Evolutionary conservation across 2,888 invertebrate genomes (phyloP), one percentile per base, ranked within the genome.

Genomic region (Chrysodeixis includens): DNA sequence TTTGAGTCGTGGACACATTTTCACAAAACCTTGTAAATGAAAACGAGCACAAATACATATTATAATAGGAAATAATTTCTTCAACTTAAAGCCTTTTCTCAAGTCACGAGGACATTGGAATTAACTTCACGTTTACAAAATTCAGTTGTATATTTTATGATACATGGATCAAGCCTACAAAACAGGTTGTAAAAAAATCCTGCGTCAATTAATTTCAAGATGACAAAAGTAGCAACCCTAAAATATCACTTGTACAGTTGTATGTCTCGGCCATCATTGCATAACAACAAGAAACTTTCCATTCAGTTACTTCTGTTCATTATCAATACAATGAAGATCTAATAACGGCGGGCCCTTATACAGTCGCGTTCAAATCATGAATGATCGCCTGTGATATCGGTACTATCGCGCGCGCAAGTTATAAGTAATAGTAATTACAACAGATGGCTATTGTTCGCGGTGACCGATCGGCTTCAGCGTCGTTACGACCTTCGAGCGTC

Each of bases 371-470:
- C 61, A 68, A 64, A 76, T 73, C 60, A 81, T 84, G 84, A 87
- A 85, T 82, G 88, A 86, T 85, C 85, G 86, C 83, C 83, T 83
- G 84, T 87, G 86, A 81, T 90, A 91, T 89, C 90, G 71, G 72
- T 85, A 82, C 85, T 88, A 91, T 92, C 90, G 81, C 86, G 93
- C 93, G 92, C 92, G 86, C 91, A 93, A 94, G 87, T 86, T 82
- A 84, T 88, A 90, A 91, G 90, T 91, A 92, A 91, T 91, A 93
- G 91, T 93, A 93, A 93, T 94, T 94, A 94, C 93, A 93, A 93
- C 91, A 89, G 94, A 94, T 94, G 92, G 86, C 93, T 86, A 93
- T 95, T 94, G 94, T 94, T 92, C 90, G 85, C 81, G 87, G 90
- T 92, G 92, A 91, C 92, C 90, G 92, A 91, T 90, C 90, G 92